phyloP scores from a whole-genome alignment of 1,140 invertebrate species.

The Chionoecetes opilio region DNA sequence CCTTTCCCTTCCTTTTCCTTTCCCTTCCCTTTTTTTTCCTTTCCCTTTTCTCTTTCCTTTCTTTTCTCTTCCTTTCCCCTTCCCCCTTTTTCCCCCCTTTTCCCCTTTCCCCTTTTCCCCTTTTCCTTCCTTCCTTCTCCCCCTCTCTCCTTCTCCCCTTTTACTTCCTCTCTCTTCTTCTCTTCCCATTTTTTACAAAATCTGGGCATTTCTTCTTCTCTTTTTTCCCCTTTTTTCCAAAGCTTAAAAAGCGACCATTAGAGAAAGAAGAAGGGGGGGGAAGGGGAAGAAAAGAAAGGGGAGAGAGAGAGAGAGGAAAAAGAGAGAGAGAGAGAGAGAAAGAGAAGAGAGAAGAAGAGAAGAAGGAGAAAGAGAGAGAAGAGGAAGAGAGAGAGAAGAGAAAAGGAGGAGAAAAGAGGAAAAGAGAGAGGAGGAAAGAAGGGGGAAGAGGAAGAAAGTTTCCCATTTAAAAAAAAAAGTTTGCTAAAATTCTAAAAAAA shows the following conservation, averaged over 20 bases:
- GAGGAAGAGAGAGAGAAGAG: no score
- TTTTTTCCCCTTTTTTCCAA: background rate
- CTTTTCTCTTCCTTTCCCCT: background rate
- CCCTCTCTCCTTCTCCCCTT: background rate
- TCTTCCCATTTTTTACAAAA: background rate
- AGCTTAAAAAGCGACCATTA: background rate
- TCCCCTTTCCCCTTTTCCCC: background rate
- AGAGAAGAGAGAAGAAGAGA: no score
- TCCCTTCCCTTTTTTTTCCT: background rate
- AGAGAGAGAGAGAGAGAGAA: constrained; percentile 33
- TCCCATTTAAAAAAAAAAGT: no score
- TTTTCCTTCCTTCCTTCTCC: background rate
- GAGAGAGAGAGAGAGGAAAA: no score
- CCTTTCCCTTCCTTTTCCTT: background rate
- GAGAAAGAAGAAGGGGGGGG: no score
- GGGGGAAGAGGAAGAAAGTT: background rate
- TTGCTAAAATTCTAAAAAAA: no score
- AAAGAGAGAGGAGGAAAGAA: background rate
- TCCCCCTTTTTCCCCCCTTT: background rate
- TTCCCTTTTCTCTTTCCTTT: background rate
- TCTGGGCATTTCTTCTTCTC: background rate
- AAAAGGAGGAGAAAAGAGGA: no score
- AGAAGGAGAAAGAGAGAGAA: no score
- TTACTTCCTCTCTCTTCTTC: background rate
- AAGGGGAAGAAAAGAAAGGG: no score